A percentile compares a stretch with the other conserved stretches of the same genome.
Conservation (phyloP, 2,888 invertebrate genomes). For the Eupithecia abbreviata region DNA sequence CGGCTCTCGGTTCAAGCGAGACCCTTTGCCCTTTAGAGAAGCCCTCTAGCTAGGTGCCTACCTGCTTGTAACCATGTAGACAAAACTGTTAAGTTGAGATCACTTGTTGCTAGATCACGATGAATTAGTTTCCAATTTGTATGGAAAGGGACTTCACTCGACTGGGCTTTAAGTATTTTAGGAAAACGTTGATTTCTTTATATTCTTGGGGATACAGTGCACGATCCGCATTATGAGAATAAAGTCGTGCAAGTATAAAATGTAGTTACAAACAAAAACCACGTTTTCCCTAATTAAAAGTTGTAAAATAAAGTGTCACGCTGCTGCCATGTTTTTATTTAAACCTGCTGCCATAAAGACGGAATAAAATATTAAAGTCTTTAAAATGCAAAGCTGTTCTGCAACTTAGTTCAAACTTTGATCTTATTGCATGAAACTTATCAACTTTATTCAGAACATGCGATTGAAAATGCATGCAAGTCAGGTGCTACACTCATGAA, state of each 20-base stretch:
- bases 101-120: not conserved
- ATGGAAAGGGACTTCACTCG: not conserved
- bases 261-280: not conserved
- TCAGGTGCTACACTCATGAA: not conserved
- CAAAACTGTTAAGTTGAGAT: not conserved
- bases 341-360: not conserved
- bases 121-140: not conserved
- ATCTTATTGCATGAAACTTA: constrained; percentile 7
- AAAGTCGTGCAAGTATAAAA: not conserved
- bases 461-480: constrained; percentile 17
- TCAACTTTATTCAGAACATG: constrained; percentile 15
- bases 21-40: constrained; percentile 7
- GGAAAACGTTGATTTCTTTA: not conserved
- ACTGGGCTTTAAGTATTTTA: not conserved
- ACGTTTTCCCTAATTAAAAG: not conserved
- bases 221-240: not conserved
- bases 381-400: constrained; percentile 22
- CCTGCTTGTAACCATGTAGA: not conserved
- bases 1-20: not conserved
- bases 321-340: not conserved
- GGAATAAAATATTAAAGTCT: not conserved
- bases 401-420: constrained; percentile 7
- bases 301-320: not conserved
- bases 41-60: not conserved
- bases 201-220: not conserved